Evolutionary conservation across 1,140 invertebrate genomes (phyloP).

Genomic region (Belonocnema kinseyi): DNA sequence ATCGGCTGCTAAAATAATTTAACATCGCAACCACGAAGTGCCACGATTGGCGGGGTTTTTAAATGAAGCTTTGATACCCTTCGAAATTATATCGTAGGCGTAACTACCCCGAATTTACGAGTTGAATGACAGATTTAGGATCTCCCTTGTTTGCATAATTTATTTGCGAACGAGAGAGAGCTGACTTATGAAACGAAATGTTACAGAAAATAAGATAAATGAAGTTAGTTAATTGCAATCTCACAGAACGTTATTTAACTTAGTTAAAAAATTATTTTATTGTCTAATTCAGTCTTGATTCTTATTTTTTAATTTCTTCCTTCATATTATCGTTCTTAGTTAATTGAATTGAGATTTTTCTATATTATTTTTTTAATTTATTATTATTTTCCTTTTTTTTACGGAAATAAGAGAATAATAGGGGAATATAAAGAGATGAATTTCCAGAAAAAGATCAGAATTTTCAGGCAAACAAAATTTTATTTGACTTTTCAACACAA

Average conservation of each 20-base stretch:
- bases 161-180: background rate
- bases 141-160: conserved; percentile 19
- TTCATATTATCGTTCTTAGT: no score
- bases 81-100: conserved; percentile 27
- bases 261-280: no score
- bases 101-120: conserved; percentile 34
- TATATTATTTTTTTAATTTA: no score
- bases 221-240: conserved; percentile 35
- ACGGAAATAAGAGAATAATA: no score
- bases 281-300: no score
- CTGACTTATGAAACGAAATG: background rate
- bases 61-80: conserved; percentile 53
- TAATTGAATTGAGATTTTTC: no score
- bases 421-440: no score
- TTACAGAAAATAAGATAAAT: background rate
- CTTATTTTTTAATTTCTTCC: no score
- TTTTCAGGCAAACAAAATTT: no score
- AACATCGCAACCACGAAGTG: conserved; percentile 51
- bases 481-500: no score
- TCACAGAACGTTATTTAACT: background rate
- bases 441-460: no score
- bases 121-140: conserved; percentile 47
- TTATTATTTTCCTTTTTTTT: no score
- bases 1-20: conserved; percentile 61
- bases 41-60: conserved; percentile 53